Evolutionary conservation across 2,797 vertebrate genomes (phyloP), one percentile per base, ranked within the genome.

Genomic region (Psittacula echo): DNA sequence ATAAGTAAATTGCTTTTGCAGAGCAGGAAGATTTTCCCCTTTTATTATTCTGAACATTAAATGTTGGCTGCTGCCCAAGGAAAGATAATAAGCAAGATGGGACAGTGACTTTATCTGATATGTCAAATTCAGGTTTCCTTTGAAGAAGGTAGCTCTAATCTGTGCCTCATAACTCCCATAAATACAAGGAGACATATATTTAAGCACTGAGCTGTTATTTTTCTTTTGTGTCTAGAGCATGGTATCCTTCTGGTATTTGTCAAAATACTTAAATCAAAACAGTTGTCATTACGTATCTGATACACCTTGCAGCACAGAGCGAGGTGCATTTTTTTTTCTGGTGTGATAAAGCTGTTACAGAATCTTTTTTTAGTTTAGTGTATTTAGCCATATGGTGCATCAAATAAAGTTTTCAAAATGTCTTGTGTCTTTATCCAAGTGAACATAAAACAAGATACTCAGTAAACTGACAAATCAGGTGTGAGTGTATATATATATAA

Each of bases 21-120:
- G 75, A 91, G 74, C 41, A 90, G 64, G 27, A 90, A 76, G 67
- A 85, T 79, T 93, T 91, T 90, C 41, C 27, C 20, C 29, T 50
- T 91, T 74, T 89, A 47, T 93, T 91, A 66, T 88, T 90, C 50
- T 92, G 77, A 93, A 81, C 85, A 89, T 92, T 92, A 89, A 82
- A 80, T 66, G 29, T 51, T 94, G 88, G 64, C 90, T 93, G 47
- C n/a, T 82, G 30, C 24, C 77, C 92, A 93, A 93, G 71, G 41
- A 85, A 94, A 75, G 47, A 60, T 76, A 91, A 88, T 91, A 95
- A 93, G 70, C 30, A 76, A 82, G 83, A 92, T 64, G n/a, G 67
- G 71, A 76, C 60, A 84, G 70, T 68, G 60, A 27, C 80, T 91
- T 88, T 81, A 85, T 85, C 21, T 10, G 56, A 64, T 73, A 79